Conservation (phyloP, 2,797 vertebrate genomes). For the Platalea minor region DNA sequence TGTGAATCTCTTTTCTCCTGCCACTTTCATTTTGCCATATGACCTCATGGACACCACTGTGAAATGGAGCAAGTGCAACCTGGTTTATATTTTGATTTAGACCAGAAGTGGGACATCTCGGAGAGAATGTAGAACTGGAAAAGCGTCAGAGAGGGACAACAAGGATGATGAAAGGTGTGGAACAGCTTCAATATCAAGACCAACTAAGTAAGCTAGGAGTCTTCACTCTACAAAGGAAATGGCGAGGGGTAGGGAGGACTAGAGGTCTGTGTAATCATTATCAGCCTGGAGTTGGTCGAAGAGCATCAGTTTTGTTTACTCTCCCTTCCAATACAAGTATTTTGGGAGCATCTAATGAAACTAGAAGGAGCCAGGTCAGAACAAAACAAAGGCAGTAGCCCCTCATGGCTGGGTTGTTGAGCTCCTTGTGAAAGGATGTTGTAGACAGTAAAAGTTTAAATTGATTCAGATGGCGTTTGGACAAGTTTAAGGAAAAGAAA, state of each 20-base stretch:
- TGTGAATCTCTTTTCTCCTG: neutral
- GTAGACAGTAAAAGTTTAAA: neutral
- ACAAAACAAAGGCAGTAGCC: neutral
- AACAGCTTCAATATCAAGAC: neutral
- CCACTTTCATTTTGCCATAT: neutral
- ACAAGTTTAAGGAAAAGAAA: neutral
- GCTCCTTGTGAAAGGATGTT: neutral
- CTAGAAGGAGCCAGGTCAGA: neutral
- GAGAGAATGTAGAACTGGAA: neutral
- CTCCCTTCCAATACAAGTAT: neutral
- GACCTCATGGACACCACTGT: neutral
- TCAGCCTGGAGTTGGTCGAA: neutral
- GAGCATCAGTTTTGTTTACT: neutral
- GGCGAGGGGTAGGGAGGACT: neutral
- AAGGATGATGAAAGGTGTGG: neutral
- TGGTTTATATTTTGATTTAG: neutral
- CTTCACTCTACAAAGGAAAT: neutral
- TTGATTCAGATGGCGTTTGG: neutral
- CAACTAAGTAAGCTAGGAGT: neutral
- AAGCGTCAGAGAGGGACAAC: neutral
- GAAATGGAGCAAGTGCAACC: neutral
- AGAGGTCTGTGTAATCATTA: neutral
- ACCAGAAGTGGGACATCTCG: neutral
- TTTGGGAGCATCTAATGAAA: neutral
- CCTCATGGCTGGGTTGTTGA: fast-evolving